Base-by-base conservation (phyloP, 1,140 invertebrate genomes). In the Pinna nobilis region DNA sequence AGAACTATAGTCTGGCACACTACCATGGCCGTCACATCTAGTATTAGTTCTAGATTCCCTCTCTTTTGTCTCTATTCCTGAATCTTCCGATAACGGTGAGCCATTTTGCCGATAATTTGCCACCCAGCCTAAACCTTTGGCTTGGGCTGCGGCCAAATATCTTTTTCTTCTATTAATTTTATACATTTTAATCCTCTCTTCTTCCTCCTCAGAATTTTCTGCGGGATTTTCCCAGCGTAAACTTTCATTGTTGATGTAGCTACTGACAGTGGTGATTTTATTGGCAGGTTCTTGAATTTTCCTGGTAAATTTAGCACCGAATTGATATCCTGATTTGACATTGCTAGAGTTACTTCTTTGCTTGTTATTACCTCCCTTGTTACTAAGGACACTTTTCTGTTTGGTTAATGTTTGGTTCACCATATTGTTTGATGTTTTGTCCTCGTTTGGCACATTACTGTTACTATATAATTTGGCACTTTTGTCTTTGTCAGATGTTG, bases 161-260 rank as follows among this genome's bases (percentile, higher is more conserved):
- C 86, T 73, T 72, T 87, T 86, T 41, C 86, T 66, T 5, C 86
- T 73, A 73, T 87, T 87, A 2, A 86, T 83, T 80, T 87, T 87
- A 72, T 87, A 87, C 7, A 84, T 18, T 35, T 65, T 53, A 37
- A 87, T 77, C 51, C 86, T 74, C 59, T 87, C 81, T 41, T 72
- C 63, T 75, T 87, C 86, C 28, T 80, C 64, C 18, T 85, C 83
- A 11, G 77, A 61, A 70, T 83, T 76, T 15, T 81, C 77, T 35
- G 82, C 33, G 13, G 55, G 67, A 53, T 78, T 66, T 44, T 87
- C 86, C 86, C 86, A 87, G 28, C 86, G 71, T 51, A 87, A 64
- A 76, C 82, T 83, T 69, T 86, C 84, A 33, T 73, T 80, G 39
- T 68, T 60, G 23, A 18, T 63, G 9, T 11, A 7, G 44, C 15